phyloP scores from a whole-genome alignment of 2,888 invertebrate species.

The Coleophora flavipennella region DNA sequence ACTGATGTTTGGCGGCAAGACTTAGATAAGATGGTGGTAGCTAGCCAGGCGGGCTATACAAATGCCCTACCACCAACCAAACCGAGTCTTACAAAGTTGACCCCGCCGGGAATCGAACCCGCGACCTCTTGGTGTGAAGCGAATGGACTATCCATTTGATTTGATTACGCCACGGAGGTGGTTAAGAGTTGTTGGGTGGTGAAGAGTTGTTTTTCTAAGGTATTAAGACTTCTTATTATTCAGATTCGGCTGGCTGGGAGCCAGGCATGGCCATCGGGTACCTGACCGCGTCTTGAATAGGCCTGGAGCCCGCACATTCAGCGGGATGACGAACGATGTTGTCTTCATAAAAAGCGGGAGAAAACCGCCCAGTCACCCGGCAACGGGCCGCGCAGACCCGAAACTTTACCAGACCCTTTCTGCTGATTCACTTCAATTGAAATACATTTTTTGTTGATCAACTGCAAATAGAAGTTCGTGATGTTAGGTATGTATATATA shows the following conservation, averaged over 20 bases:
- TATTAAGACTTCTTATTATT: background rate
- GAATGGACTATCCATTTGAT: no score
- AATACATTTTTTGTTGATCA: conserved; percentile 5
- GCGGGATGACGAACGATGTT: conserved; percentile 27
- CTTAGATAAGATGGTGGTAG: no score
- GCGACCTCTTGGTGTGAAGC: no score
- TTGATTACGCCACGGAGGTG: no score
- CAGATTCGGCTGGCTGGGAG: conserved; percentile 5
- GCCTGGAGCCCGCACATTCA: conserved; percentile 1
- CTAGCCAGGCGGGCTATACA: no score
- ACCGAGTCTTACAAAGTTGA: no score
- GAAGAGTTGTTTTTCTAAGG: background rate
- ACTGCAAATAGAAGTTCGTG: no score
- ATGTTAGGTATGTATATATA: no score
- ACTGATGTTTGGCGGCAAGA: no score
- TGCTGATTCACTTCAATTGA: conserved; percentile 15
- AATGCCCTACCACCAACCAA: no score
- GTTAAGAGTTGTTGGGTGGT: no score
- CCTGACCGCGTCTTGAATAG: conserved; percentile 8
- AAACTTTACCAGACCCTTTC: conserved; percentile 14
- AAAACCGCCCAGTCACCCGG: conserved; percentile 23
- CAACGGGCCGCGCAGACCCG: conserved; percentile 7
- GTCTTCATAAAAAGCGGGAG: conserved; percentile 20
- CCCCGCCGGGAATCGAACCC: no score
- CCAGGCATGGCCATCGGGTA: conserved; percentile 3